phyloP scores from a whole-genome alignment of 2,113 vertebrate species.

The Zosterops hypoxanthus region DNA sequence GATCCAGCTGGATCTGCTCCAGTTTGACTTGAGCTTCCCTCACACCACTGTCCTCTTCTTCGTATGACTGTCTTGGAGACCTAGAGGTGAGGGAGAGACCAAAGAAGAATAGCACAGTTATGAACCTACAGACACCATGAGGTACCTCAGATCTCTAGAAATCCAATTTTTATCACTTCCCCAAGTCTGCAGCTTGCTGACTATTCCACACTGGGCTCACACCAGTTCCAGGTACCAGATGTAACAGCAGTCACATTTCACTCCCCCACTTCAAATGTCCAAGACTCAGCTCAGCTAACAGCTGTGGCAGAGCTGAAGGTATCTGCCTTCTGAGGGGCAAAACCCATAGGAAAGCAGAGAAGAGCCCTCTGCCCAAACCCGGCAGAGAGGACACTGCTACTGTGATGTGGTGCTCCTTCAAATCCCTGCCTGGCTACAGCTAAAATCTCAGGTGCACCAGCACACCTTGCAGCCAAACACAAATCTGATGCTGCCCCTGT shows the following conservation, averaged over 20 bases:
- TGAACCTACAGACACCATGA: not conserved
- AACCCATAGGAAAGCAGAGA: not conserved
- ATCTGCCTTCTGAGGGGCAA: not conserved
- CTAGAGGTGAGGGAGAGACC: not conserved
- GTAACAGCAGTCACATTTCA: not conserved
- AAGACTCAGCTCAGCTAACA: not conserved
- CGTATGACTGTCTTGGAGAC: not conserved
- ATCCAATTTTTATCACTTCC: not conserved
- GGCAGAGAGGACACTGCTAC: not conserved
- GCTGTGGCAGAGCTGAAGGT: not conserved
- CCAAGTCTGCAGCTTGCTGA: not conserved
- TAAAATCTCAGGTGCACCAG: not conserved
- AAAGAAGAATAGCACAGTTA: not conserved
- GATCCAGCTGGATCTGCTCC: slow-evolving; percentile 75
- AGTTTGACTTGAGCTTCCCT: slow-evolving; percentile 73
- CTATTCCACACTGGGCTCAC: not conserved
- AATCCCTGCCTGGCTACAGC: not conserved
- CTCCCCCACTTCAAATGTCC: not conserved
- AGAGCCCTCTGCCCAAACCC: not conserved
- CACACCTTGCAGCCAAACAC: not conserved
- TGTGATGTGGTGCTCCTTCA: not conserved
- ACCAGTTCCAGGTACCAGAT: not conserved
- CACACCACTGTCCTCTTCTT: slow-evolving; percentile 44
- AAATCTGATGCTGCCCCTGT: fast-evolving
- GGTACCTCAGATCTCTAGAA: not conserved